A percentile compares a stretch with the other conserved stretches of the same genome.
phyloP scores from a whole-genome alignment of 2,113 vertebrate species.

The Rhinoptilus africanus region DNA sequence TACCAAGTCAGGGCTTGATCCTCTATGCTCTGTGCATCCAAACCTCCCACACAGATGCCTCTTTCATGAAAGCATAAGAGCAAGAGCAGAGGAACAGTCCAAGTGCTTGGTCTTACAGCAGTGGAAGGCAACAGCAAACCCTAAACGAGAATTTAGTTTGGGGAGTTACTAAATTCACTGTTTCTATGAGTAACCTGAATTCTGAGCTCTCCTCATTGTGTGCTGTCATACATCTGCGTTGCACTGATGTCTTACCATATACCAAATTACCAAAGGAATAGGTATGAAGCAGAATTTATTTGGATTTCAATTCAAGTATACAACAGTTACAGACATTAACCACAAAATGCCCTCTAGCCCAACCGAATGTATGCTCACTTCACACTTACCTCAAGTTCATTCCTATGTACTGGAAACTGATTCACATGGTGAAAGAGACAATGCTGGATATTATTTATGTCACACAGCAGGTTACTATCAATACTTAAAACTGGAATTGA shows the following conservation, averaged over 20 bases:
- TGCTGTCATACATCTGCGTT: not conserved
- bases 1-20: not conserved
- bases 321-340: not conserved
- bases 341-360: not conserved
- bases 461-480: not conserved
- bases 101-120: not conserved
- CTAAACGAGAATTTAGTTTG: not conserved
- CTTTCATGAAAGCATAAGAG: not conserved
- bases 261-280: not conserved
- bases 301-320: not conserved
- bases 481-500: slow-evolving; percentile 20
- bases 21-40: not conserved
- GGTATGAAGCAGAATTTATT: not conserved
- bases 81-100: not conserved
- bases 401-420: not conserved
- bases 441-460: not conserved
- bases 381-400: not conserved
- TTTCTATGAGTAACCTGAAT: not conserved
- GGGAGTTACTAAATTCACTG: not conserved
- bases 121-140: not conserved
- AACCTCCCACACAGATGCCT: not conserved
- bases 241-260: not conserved
- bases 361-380: not conserved
- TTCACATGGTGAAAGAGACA: not conserved
- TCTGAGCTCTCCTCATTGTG: not conserved